Base-by-base conservation (phyloP, 2,888 invertebrate genomes). In the Cryptocephalus primarius region DNA sequence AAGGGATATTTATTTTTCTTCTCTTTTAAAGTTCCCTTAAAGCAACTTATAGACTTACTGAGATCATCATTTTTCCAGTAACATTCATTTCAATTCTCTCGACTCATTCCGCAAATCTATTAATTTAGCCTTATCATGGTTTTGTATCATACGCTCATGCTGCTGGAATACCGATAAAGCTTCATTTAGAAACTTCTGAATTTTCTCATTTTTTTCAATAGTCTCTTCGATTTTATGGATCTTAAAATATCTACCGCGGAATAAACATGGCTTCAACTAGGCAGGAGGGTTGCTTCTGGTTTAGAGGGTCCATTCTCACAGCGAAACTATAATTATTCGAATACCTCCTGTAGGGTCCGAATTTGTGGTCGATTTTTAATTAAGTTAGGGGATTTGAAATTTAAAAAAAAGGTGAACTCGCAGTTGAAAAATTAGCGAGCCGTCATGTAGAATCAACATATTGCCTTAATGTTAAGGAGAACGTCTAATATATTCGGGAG, bases 81-180 rank as follows among this genome's bases (percentile, higher is more conserved):
- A 62, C 85, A n/a, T n/a, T n/a, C n/a, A n/a, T n/a, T n/a, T n/a
- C n/a, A n/a, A 86, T 67, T 90, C 89, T 0, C 92, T 92, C 0
- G 92, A 73, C 65, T 90, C 85, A 63, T 90, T 90, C 91, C 91
- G 92, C 0, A 89, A 89, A 45, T 84, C 83, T 0, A 85, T 78
- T 45, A 85, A 69, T 56, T 81, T 83, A 1, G 61, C 61, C 40
- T 60, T 57, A 42, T 55, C 55, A 31, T 9, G n/a, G 46, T 57
- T 50, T 9, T 56, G 43, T 33, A 58, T 57, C 59, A 64, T 66
- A 77, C 83, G 81, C 73, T 84, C 80, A 61, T 80, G 75, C 48
- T 75, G 71, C 56, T 84, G 79, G 64, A 87, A 80, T 56, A 78
- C 73, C 46, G 74, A 70, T 43, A 85, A 55, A 1, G 82, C 74